phyloP scores from a whole-genome alignment of 2,888 invertebrate genomes.

The Eristalis pertinax region DNA sequence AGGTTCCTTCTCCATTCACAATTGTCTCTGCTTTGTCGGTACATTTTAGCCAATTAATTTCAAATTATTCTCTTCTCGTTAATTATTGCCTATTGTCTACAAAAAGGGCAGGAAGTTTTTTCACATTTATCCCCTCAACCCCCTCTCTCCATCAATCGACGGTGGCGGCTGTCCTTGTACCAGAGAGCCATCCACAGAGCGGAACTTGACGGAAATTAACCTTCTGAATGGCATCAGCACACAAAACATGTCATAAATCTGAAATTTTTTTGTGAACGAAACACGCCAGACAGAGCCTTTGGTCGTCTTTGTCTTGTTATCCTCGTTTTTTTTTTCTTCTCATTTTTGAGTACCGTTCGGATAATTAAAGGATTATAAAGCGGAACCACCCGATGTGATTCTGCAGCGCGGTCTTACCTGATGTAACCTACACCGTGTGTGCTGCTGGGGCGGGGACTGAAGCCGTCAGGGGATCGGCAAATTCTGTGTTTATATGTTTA shows the following conservation, averaged over 20 bases:
- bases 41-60: constrained; percentile 58
- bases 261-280: constrained; percentile 42
- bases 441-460: constrained; percentile 13
- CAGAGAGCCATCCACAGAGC: constrained; percentile 1
- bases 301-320: constrained; percentile 54
- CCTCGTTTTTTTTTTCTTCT: constrained; percentile 2
- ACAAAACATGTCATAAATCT: constrained; percentile 72
- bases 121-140: neutral
- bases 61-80: constrained; percentile 33
- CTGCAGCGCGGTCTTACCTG: constrained; percentile 54
- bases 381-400: constrained; percentile 70
- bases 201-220: constrained; percentile 68
- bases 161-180: neutral
- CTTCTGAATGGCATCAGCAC: constrained; percentile 64
- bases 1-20: neutral
- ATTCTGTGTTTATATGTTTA: constrained; percentile 67
- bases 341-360: constrained; percentile 24
- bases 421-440: constrained; percentile 62
- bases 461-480: neutral
- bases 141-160: too few relatives aligned
- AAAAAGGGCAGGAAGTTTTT: constrained; percentile 64
- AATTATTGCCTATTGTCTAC: constrained; percentile 36
- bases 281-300: constrained; percentile 55
- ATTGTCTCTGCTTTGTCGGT: constrained; percentile 59
- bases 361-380: constrained; percentile 69